Percentiles rank a stretch among this genome's conserved stretches.
These are phyloP conservation scores for Porites australiensis DNA, from an alignment of 64 coral and sea anemone genomes.

Conservation along the genomic window DNA sequence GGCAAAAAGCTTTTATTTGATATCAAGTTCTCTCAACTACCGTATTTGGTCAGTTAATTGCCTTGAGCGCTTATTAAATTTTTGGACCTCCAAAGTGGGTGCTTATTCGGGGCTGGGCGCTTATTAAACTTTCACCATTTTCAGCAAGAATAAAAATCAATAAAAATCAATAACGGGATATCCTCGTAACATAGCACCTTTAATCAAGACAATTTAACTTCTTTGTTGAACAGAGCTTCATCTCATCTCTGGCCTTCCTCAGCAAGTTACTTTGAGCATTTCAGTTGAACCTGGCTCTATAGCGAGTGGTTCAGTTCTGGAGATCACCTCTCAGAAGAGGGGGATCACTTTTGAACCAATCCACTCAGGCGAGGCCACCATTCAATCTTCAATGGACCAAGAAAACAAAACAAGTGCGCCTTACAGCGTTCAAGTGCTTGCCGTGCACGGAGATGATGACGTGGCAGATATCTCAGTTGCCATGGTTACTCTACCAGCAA, in stretches of 20 bases:
- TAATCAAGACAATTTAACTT: too few species aligned
- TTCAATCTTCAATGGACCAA: constrained; percentile 71
- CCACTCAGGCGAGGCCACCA: constrained; percentile 20
- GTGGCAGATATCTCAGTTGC: constrained; percentile 53
- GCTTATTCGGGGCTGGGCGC: too few species aligned
- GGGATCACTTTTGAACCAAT: constrained; percentile 71
- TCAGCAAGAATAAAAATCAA: too few species aligned
- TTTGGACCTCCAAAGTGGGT: too few species aligned
- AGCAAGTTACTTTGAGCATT: constrained; percentile 68
- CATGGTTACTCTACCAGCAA: constrained; percentile 75
- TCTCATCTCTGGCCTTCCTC: constrained; percentile 83
- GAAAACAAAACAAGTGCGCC: constrained; percentile 50
- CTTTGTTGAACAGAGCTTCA: constrained; percentile 59
- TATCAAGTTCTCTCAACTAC: too few species aligned
- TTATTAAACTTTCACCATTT: too few species aligned
- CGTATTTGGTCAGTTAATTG: too few species aligned
- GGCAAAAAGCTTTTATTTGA: too few species aligned
- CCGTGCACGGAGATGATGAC: constrained; percentile 53
- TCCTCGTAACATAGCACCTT: too few species aligned
- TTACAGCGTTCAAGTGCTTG: constrained; percentile 62
- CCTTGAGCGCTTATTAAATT: too few species aligned
- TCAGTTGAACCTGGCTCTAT: constrained; percentile 92
- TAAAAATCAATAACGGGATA: too few species aligned
- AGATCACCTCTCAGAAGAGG: constrained; percentile 76
- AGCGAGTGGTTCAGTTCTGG: constrained; percentile 77